Percentiles rank a stretch among this genome's conserved stretches.
Conservation (phyloP, 92 coral and sea anemone genomes). For the Parazoanthus atlanticus region DNA sequence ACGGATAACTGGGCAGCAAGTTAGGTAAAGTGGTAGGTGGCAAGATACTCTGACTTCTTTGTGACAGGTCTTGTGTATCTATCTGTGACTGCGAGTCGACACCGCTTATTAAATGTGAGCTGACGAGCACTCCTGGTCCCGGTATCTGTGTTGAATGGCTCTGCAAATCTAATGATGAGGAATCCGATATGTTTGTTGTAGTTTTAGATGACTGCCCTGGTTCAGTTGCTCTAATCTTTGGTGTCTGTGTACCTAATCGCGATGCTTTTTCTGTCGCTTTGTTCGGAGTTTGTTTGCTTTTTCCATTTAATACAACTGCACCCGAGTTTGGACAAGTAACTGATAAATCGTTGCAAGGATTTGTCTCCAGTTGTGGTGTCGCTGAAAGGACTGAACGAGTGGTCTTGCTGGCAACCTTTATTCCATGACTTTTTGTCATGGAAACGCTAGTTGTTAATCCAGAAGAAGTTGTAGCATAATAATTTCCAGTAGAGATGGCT, state of each 20-base stretch:
- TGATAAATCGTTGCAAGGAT: neutral
- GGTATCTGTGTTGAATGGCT: neutral
- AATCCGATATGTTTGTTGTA: neutral
- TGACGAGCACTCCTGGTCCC: neutral
- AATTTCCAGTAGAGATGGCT: neutral
- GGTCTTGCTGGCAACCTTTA: too few relatives aligned
- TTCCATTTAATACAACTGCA: neutral
- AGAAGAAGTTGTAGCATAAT: neutral
- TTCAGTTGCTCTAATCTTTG: neutral
- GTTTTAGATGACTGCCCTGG: neutral
- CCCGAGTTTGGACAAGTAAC: neutral
- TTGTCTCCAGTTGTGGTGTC: neutral
- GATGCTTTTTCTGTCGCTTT: neutral
- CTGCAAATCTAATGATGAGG: neutral
- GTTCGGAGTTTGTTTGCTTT: neutral
- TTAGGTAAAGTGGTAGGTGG: neutral
- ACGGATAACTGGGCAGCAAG: neutral
- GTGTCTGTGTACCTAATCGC: neutral
- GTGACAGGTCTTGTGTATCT: slow-evolving; percentile 18
- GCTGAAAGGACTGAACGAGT: neutral
- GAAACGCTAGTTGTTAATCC: neutral
- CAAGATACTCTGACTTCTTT: slow-evolving; percentile 28
- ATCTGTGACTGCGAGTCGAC: slow-evolving; percentile 27
- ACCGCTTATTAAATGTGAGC: neutral
- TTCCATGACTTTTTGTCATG: neutral